Evolutionary conservation across 2,888 invertebrate species (phyloP), one percentile per base, ranked within the genome.

Genomic region (Cyclophora punctaria): DNA sequence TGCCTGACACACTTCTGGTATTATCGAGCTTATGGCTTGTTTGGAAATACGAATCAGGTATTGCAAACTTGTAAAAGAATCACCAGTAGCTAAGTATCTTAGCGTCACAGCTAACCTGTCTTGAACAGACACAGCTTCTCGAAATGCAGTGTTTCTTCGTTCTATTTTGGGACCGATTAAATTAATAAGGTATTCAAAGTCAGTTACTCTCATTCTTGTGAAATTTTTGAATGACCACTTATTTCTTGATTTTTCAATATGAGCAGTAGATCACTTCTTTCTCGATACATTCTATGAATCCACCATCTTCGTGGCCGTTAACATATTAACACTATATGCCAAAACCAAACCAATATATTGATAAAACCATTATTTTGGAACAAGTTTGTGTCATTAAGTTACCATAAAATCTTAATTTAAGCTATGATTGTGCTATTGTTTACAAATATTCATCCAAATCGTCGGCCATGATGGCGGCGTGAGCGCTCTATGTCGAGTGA

Each of bases 1-100:
- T 60, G 55, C 50, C 52, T 58, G 50, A 56, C 55, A 58, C 53
- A 60, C 53, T 51, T 58, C 57, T 53, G 58, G 58, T 60, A 62
- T 48, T 43, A 56, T 53, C 45, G 49, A 43, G 47, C 55, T n/a
- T 7, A 35, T 45, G 5, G 57, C 47, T 44, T 44, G 44, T 48
- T 48, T 48, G 44, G 46, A 50, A 44, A 46, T 46, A 46, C 50
- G 43, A 44, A 60, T 57, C 54, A 59, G 60, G 51, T 60, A 63
- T 48, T 58, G 60, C 52, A 61, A 55, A 4, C 56, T 58, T 53
- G 48, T 53, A 55, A 60, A 61, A 49, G 53, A 56, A 55, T 60
- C 59, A 44, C 50, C 50, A 47, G 47, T 50, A 47, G 50, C 50
- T 46, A 49, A 49, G 49, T 49, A 49, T 46, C 45, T 49, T 46